Conservation (phyloP, 1,140 invertebrate species). For the Leptinotarsa defecta region DNA sequence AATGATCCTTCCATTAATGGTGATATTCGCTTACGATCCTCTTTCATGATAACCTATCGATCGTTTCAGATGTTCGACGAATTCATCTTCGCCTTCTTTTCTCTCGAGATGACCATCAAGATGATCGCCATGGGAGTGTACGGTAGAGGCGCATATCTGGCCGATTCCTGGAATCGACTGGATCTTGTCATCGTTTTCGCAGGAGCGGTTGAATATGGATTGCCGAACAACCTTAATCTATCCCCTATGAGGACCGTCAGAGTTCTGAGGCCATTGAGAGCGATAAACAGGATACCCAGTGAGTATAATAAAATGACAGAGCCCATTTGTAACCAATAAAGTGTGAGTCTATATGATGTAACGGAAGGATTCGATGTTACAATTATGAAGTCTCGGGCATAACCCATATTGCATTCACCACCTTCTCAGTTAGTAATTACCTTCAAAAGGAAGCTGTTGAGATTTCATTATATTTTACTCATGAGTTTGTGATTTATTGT, state of each 20-base stretch:
- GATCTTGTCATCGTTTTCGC: conserved; percentile 98
- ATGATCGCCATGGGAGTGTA: conserved; percentile 98
- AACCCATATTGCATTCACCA: no score
- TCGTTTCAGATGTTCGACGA: conserved; percentile 89
- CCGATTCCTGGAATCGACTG: conserved; percentile 97
- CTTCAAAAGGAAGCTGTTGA: no score
- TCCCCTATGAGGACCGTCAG: conserved; percentile 97
- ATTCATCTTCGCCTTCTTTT: conserved; percentile 98
- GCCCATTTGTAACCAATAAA: no score
- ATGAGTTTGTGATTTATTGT: no score
- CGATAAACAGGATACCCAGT: conserved; percentile 99
- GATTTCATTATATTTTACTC: no score
- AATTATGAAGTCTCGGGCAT: no score
- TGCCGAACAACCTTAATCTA: conserved; percentile 95
- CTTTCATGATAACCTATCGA: no score
- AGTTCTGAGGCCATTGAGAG: conserved; percentile 91
- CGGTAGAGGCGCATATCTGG: conserved; percentile 92
- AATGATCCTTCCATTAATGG: no score
- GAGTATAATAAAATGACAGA: conserved; percentile 61
- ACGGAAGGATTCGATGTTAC: no score
- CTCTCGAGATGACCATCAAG: conserved; percentile 95
- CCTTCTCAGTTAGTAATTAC: no score
- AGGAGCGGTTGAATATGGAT: conserved; percentile 91
- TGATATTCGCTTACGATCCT: no score
- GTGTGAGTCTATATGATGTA: no score